Base-by-base conservation (phyloP, 2,888 invertebrate genomes). In the Cabera pusaria region DNA sequence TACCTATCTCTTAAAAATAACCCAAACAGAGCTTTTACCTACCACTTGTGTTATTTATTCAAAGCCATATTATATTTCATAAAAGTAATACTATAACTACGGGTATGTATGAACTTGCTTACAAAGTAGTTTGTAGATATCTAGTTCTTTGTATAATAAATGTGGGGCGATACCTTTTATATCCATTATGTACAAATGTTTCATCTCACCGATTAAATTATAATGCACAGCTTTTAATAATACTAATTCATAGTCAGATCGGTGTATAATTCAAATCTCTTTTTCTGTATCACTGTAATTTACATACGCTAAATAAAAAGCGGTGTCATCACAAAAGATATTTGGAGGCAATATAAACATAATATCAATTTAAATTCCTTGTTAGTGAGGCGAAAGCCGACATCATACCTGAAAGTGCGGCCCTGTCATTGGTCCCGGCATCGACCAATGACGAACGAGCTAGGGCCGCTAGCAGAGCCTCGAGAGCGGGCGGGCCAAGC, bases 281-380 rank as follows among this genome's bases (percentile, higher is more conserved):
- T 83, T 79, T 77, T 85, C 80, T 82, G 80, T 84, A 86, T 82
- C 79, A 74, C 72, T 72, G 80, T 83, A 86, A 86, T 87, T 87
- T 87, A 87, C 86, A 87, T 87, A 86, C 75, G 83, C 80, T 85
- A 83, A 88, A 87, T 88, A 87, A 87, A 87, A 87, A 85, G 88
- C 86, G 87, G 88, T 88, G 87, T 87, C 87, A 87, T 88, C 87
- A 88, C 88, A 88, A 87, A 88, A 87, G 81, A 87, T 84, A 83
- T 88, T 87, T 87, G 87, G 86, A 85, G 81, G 85, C 86, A 88
- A 87, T 88, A 87, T 88, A 87, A 88, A 87, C 87, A 88, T 87
- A 87, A 87, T 87, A 88, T 86, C 88, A 88, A 88, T 87, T 87
- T 87, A 86, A 88, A 88, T 88, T 88, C 85, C 88, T 88, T 83